phyloP scores from a whole-genome alignment of 2,888 invertebrate genomes.

The Antheraea yamamai region DNA sequence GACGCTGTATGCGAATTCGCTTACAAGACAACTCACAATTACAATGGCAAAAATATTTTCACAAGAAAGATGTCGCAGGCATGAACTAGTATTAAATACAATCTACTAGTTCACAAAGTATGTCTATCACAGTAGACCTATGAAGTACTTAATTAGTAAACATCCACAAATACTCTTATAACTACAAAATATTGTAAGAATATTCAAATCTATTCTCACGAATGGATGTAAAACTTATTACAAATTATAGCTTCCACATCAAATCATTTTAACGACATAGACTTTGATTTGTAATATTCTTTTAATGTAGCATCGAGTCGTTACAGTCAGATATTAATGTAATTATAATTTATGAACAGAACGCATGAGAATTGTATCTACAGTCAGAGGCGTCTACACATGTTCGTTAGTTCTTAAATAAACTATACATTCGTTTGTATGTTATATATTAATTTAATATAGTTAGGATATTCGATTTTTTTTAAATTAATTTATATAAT shows the following conservation, averaged over 20 bases:
- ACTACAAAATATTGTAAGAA: background rate
- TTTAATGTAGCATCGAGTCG: conserved; percentile 8
- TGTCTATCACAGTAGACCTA: background rate
- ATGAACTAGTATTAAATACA: no score
- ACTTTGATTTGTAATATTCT: background rate
- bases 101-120: no score
- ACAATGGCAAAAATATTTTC: no score
- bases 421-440: background rate
- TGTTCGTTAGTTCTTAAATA: background rate
- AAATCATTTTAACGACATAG: conserved; percentile 5
- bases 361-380: background rate
- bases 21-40: no score
- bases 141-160: background rate
- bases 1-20: no score
- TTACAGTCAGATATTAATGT: conserved; percentile 5
- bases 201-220: background rate
- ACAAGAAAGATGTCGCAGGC: no score
- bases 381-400: background rate
- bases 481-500: background rate
- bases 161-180: background rate
- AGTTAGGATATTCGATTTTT: background rate
- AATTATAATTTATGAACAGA: conserved; percentile 9
- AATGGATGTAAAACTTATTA: background rate
- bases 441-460: background rate
- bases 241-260: background rate